Percentiles rank a stretch among this genome's conserved stretches.
These are phyloP conservation scores for Lasioglossum marginatum DNA, from an alignment of 2,888 invertebrate species.

Conservation along the genomic window DNA sequence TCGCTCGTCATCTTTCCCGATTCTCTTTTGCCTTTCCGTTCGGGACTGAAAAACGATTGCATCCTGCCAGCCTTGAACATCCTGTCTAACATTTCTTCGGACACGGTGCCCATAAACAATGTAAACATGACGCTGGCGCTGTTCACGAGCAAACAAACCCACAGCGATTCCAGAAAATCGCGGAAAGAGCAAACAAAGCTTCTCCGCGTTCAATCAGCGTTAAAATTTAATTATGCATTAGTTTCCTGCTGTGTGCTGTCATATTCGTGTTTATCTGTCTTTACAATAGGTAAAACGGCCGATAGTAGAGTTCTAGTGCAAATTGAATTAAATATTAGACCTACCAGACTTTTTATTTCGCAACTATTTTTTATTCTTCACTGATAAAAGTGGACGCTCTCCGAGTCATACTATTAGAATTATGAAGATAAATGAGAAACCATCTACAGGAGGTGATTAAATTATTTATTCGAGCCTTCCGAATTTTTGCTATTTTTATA, in stretches of 20 bases:
- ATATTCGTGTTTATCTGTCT: not conserved
- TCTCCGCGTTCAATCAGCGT: not conserved
- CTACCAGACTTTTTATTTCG: no score
- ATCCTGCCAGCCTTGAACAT: conserved; percentile 1
- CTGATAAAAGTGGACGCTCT: not conserved
- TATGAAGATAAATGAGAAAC: no score
- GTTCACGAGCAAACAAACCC: not conserved
- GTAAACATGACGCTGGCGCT: not conserved
- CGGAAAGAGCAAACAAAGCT: not conserved
- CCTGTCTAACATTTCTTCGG: not conserved
- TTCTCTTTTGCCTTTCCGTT: not conserved
- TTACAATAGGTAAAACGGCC: not conserved
- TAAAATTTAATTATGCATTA: not conserved
- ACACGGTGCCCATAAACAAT: not conserved
- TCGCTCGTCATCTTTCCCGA: not conserved
- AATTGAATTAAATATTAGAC: no score
- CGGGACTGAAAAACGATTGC: not conserved
- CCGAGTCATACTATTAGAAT: no score
- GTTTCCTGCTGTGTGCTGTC: not conserved
- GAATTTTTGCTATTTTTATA: no score
- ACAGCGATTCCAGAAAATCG: not conserved
- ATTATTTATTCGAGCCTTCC: no score
- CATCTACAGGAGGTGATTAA: no score
- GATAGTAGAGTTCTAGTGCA: no score
- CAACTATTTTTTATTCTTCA: not conserved